Percentiles rank a stretch among this genome's conserved stretches.
phyloP scores from a whole-genome alignment of 2,797 vertebrate species.

The Lindbergichthys nudifrons region DNA sequence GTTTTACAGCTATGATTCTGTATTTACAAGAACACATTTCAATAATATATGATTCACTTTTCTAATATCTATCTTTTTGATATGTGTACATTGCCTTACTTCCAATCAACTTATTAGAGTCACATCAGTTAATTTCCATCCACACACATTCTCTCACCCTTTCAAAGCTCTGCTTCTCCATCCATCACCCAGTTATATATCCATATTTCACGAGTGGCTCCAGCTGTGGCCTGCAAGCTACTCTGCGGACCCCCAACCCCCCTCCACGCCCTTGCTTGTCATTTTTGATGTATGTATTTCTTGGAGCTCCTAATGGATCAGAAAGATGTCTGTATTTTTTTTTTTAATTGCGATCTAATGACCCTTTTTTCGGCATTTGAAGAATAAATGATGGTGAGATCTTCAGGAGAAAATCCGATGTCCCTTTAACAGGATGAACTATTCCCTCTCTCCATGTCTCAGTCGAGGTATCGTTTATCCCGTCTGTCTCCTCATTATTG shows the following conservation, averaged over 20 bases:
- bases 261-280: neutral
- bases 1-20: neutral
- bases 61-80: neutral
- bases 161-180: neutral
- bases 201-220: neutral
- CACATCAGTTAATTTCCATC: neutral
- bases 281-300: neutral
- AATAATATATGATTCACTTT: neutral
- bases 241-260: neutral
- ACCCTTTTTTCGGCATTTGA: neutral
- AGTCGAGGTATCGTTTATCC: neutral
- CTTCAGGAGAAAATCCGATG: neutral
- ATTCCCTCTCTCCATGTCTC: neutral
- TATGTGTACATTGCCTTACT: neutral
- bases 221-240: neutral
- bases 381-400: neutral
- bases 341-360: neutral
- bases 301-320: neutral
- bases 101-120: neutral
- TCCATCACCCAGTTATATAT: neutral
- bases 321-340: neutral
- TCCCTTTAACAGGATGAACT: neutral
- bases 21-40: neutral
- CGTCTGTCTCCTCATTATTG: conserved; percentile 12
- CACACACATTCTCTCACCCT: neutral